Base-by-base conservation (phyloP, 2,888 invertebrate species). In the Tachina lurida region DNA sequence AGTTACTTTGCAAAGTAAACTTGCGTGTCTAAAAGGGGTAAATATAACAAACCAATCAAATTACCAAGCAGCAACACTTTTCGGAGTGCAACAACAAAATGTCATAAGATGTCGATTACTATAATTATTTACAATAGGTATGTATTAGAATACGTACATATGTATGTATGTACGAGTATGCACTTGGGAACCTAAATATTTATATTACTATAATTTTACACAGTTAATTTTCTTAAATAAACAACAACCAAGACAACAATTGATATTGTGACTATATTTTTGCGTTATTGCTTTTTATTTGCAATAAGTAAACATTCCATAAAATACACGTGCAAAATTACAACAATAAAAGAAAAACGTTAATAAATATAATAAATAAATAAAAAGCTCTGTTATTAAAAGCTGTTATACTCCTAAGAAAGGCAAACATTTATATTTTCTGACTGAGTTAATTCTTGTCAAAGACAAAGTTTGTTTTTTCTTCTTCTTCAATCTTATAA, bases 391-490 rank as follows among this genome's bases (percentile, higher is more conserved):
- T 56, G 56, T 8, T 22, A 15, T 3, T 9, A 15, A 63, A 63
- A 63, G 31, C 63, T 63, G 19, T 63, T 63, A 63, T 63, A 63
- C n/a, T 5, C 15, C n/a, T 2, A 49, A n/a, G n/a, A n/a, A 49
- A 31, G 31, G 31, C 31, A 31, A 31, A 31, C 31, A 31, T 31
- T 31, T 31, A 31, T 31, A 31, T 7, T 31, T 31, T 7, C 31
- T 31, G 31, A 31, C 31, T 31, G 31, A 31, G 31, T 31, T 31
- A 31, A 31, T 31, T 31, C 31, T 49, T 49, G n/a, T 49, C 15
- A 49, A 49, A 49, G 49, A 49, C n/a, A 17, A 9, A 8, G n/a
- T 49, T 17, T 1, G 47, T 47, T 47, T 47, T 47, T 5, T 10
- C 2, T 9, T 10, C 54, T 54, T 54, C 17, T n/a, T n/a, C 54